phyloP scores from a whole-genome alignment of 2,888 invertebrate species.

The Eristalinus aeneus region DNA sequence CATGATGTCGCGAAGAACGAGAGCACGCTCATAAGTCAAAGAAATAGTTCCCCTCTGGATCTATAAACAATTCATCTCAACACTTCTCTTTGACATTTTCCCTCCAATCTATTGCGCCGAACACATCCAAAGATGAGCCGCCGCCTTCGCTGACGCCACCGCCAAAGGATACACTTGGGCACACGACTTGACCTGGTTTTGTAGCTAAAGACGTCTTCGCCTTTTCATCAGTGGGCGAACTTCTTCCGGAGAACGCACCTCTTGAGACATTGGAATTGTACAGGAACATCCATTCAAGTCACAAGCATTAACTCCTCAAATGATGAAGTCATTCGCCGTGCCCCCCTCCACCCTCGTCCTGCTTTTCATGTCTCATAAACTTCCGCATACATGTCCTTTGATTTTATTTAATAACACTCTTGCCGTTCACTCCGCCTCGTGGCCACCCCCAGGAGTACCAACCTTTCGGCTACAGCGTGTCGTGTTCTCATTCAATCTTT shows the following conservation, averaged over 20 bases:
- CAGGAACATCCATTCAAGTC: not conserved
- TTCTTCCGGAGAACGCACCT: too few species aligned
- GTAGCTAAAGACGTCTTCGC: not conserved
- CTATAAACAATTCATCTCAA: not conserved
- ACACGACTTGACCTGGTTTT: not conserved
- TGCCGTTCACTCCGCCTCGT: not conserved
- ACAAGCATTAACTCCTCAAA: not conserved
- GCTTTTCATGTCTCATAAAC: not conserved
- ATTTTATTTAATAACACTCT: not conserved
- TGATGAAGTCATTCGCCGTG: not conserved
- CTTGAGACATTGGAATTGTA: not conserved
- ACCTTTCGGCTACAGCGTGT: not conserved
- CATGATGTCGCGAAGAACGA: too few species aligned
- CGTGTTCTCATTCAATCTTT: slow-evolving; percentile 14
- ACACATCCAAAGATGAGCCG: not conserved
- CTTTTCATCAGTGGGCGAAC: not conserved
- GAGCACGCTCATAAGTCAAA: too few species aligned
- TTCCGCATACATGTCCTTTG: not conserved
- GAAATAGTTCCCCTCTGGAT: not conserved
- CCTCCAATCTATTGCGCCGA: not conserved
- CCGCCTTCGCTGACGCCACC: not conserved
- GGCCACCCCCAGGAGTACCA: not conserved
- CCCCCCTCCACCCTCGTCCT: not conserved
- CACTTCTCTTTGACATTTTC: not conserved
- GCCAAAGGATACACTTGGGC: not conserved